These are phyloP conservation scores for Dinomys branickii DNA, from an alignment of 2,113 vertebrate genomes.

Conservation along the genomic window DNA sequence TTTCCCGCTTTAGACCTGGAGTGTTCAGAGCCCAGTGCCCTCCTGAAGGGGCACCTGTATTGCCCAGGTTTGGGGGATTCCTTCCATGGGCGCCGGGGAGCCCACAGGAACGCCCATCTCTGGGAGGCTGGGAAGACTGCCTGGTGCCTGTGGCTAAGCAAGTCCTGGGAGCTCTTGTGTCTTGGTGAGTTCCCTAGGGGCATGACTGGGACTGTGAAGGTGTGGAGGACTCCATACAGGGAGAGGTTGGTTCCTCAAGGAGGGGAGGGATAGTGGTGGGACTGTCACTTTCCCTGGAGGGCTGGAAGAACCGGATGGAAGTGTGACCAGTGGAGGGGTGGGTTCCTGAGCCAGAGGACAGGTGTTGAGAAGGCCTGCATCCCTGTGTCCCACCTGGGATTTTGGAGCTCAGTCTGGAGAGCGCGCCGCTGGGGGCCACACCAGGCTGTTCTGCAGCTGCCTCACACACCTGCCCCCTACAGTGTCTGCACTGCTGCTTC, in stretches of 20 bases:
- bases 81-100: no score
- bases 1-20: background rate
- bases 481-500: background rate
- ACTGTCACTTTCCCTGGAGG: background rate
- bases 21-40: background rate
- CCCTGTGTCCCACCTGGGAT: background rate
- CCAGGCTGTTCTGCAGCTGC: background rate
- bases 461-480: no score
- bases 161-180: fast-evolving
- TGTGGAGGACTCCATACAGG: background rate
- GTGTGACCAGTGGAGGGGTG: no score
- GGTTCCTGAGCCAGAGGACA: background rate
- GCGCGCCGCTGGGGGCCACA: background rate
- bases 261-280: no score
- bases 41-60: background rate
- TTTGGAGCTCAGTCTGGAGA: background rate
- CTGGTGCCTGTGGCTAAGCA: fast-evolving
- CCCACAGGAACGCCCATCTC: no score
- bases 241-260: background rate
- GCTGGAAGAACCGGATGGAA: background rate
- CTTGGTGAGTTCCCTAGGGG: background rate
- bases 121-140: background rate
- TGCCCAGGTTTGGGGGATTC: background rate
- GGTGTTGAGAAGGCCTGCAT: background rate
- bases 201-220: background rate